Percentiles rank a stretch among this genome's conserved stretches.
These are phyloP conservation scores for Emydura subglobosa DNA, from an alignment of 2,113 vertebrate genomes.

Conservation along the genomic window DNA sequence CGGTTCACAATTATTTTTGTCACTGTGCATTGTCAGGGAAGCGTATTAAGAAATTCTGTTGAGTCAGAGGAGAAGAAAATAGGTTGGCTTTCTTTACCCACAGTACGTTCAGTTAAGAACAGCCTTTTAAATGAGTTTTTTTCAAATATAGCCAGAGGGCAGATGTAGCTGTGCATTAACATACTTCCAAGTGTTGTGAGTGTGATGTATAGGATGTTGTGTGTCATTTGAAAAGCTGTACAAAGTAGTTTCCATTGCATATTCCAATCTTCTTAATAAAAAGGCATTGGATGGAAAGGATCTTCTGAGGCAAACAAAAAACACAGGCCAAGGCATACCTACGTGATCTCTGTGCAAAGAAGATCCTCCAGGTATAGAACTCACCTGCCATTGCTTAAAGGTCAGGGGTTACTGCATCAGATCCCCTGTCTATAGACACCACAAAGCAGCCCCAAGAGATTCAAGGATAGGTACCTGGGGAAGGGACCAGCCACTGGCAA, in stretches of 20 bases:
- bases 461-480: neutral
- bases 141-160: neutral
- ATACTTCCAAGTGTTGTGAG: neutral
- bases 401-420: too few relatives aligned
- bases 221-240: neutral
- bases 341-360: neutral
- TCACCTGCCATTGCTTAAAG: neutral
- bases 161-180: neutral
- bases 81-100: neutral
- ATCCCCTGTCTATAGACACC: neutral
- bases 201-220: neutral
- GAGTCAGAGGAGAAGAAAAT: neutral
- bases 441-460: neutral
- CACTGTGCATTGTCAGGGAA: neutral
- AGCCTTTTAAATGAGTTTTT: neutral
- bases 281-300: neutral
- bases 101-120: neutral
- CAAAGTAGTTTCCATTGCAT: neutral
- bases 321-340: rapidly evolving
- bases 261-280: neutral
- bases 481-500: neutral
- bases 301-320: neutral
- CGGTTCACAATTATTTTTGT: neutral
- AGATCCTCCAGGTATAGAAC: neutral
- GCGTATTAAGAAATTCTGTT: neutral